Percentiles rank a stretch among this genome's conserved stretches.
phyloP scores from a whole-genome alignment of 2,113 vertebrate genomes.

The Odobenus rosmarus region DNA sequence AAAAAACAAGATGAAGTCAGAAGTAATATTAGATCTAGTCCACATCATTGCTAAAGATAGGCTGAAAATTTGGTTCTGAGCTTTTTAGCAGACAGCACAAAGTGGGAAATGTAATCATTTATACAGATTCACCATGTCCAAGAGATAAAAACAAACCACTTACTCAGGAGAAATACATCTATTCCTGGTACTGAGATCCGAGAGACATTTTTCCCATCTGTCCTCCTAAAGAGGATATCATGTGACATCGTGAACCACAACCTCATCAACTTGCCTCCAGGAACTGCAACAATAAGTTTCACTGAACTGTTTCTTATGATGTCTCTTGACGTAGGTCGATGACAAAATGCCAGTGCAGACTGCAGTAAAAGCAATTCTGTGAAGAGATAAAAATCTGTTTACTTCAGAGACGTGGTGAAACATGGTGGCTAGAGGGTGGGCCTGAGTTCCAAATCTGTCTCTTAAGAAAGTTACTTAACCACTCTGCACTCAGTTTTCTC shows the following conservation, averaged over 20 bases:
- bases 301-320: neutral
- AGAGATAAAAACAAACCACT: conserved; percentile 71
- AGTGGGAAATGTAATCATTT: conserved; percentile 61
- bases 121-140: conserved; percentile 56
- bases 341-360: conserved; percentile 21
- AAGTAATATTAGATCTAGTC: neutral
- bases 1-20: conserved; percentile 45
- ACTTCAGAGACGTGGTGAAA: neutral
- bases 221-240: conserved; percentile 50
- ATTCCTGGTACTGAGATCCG: conserved; percentile 51
- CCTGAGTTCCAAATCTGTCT: neutral
- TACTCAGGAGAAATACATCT: conserved; percentile 64
- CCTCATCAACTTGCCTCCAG: conserved; percentile 9
- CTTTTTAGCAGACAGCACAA: conserved; percentile 50
- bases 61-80: conserved; percentile 52
- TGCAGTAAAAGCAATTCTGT: neutral
- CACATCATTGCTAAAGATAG: conserved; percentile 38
- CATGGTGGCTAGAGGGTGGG: neutral
- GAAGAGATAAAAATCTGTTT: conserved; percentile 19
- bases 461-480: neutral
- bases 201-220: conserved; percentile 60
- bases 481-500: neutral
- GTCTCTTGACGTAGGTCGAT: neutral
- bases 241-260: conserved; percentile 46
- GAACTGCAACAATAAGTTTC: neutral